A percentile compares a stretch with the other conserved stretches of the same genome.
Conservation (phyloP, 2,113 vertebrate species). For the Empidonax alnorum region DNA sequence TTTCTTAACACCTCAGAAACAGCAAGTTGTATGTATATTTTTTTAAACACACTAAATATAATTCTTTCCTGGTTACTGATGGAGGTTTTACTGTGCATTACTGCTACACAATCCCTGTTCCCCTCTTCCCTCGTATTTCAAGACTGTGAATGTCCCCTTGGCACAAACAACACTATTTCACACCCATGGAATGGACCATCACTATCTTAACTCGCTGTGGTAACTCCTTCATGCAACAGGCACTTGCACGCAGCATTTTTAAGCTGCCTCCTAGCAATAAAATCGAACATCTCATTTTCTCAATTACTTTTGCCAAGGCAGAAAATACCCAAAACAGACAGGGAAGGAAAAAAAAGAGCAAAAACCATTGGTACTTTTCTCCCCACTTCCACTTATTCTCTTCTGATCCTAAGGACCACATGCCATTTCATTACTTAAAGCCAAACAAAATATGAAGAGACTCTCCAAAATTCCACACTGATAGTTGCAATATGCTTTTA, state of each 20-base stretch:
- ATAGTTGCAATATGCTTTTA: neutral
- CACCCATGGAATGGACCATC: neutral
- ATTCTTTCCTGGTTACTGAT: neutral
- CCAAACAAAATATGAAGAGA: neutral
- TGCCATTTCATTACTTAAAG: neutral
- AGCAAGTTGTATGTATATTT: neutral
- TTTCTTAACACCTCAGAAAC: neutral
- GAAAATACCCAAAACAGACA: neutral
- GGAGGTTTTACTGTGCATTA: neutral
- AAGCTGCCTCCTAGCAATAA: neutral
- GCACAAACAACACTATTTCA: neutral
- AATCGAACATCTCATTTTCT: neutral
- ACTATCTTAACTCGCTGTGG: neutral
- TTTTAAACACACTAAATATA: neutral
- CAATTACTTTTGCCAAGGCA: neutral
- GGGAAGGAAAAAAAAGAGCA: neutral
- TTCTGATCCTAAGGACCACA: neutral
- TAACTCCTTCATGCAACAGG: neutral
- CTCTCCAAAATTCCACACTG: neutral
- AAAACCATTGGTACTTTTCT: neutral
- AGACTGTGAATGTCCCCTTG: fast-evolving
- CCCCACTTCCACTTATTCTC: neutral
- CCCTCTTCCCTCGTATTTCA: neutral
- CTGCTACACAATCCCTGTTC: neutral
- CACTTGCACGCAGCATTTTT: neutral